Evolutionary conservation across 53 echinoderm and acorn worm genomes (phyloP).

Genomic region (Actinopyga echinites): DNA sequence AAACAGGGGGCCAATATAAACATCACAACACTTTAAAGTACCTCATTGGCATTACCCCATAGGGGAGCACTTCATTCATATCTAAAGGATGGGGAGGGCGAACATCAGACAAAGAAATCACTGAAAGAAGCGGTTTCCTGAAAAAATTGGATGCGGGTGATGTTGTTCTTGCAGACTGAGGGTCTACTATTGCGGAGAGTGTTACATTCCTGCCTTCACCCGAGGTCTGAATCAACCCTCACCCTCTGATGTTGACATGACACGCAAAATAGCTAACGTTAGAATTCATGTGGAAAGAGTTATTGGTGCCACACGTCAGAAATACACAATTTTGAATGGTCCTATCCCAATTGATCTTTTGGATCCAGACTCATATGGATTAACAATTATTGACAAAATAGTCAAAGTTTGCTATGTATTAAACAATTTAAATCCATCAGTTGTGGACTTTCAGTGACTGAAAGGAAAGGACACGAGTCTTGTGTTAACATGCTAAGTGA

Average conservation of each 20-base stretch:
- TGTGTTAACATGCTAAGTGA: too few species aligned
- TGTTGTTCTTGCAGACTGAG: slow-evolving; percentile 50
- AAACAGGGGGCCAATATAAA: slow-evolving; percentile 48
- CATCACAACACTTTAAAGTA: slow-evolving; percentile 62
- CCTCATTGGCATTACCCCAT: slow-evolving; percentile 55
- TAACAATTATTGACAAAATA: slow-evolving; percentile 20
- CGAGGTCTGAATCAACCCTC: neutral
- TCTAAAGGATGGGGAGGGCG: slow-evolving; percentile 64
- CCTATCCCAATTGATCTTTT: slow-evolving; percentile 10
- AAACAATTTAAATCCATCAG: slow-evolving; percentile 9
- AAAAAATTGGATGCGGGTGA: slow-evolving; percentile 37
- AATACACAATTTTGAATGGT: neutral
- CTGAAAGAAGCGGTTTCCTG: slow-evolving; percentile 39
- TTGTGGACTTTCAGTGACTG: neutral
- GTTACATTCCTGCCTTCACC: slow-evolving; percentile 30
- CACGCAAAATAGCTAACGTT: neutral
- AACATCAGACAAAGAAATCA: slow-evolving; percentile 40
- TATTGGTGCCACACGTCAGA: neutral
- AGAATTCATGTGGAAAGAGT: neutral
- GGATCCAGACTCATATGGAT: neutral
- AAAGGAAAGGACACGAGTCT: neutral
- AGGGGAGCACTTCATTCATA: slow-evolving; percentile 49
- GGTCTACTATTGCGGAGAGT: slow-evolving; percentile 36
- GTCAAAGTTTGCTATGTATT: neutral
- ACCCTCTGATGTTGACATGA: neutral